Base-by-base conservation (phyloP, 2,113 vertebrate genomes). In the Ameiurus melas region DNA sequence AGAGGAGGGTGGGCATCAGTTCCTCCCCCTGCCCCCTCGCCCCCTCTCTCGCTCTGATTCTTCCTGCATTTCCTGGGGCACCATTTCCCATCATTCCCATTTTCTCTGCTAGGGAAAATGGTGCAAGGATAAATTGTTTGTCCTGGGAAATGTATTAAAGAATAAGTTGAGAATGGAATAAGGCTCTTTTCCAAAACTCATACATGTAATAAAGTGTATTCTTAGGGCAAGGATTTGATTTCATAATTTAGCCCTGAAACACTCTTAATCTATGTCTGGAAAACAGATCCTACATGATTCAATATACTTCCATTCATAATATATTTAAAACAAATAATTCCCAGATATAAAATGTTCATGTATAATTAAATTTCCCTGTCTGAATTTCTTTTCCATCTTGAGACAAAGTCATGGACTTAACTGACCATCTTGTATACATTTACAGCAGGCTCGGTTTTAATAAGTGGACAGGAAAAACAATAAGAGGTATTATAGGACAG, bases 1-100 rank as follows among this genome's bases (percentile, higher is more conserved):
- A 87, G 92, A 85, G 90, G 47, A 58, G 81, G 86, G 84, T 83
- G 85, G 84, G 89, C 91, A 85, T 84, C 92, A 92, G 90, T 90
- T 88, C 77, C 68, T 78, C 53, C 51, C 68, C 62, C 66, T 60
- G 16, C 57, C n/a, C 36, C 3, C 36, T 39, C 39, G 0, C 39
- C 39, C 19, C 64, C 87, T 73, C 20, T 51, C 27, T 73, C 77
- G 82, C n/a, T 39, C 43, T 82, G 47, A 17, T 43, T 80, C 36
- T 53, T 64, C 14, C 33, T 66, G 36, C 16, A 55, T 84, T 68
- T 87, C 87, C 77, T 62, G 83, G 62, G 91, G 88, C 70, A 83
- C 85, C 62, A 55, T 57, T 70, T 83, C 66, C 83, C 84, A 75
- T 79, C 14, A 20, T 33, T 68, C 25, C 17, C 17, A 68, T 55